Conservation (phyloP, 2,113 vertebrate species). For the Anarhynchus alexandrinus region DNA sequence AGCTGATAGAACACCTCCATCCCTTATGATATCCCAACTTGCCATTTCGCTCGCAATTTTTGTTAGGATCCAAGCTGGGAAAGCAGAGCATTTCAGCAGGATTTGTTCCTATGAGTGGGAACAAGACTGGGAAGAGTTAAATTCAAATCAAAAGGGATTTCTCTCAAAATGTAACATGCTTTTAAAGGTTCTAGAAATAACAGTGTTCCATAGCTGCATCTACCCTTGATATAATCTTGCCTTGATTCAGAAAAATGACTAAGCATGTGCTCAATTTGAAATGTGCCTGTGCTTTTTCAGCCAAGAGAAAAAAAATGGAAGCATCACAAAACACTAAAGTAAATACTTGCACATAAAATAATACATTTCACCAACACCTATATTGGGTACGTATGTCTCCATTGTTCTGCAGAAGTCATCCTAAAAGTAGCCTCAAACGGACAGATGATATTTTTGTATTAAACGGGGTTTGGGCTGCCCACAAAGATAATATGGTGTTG, state of each 20-base stretch:
- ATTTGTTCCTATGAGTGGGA: background rate
- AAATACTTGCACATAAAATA: background rate
- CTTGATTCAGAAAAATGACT: background rate
- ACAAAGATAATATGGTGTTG: background rate
- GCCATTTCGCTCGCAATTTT: background rate
- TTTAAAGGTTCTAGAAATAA: background rate
- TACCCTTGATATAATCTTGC: background rate
- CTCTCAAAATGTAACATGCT: background rate
- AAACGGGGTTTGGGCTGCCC: background rate
- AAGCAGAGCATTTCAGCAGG: background rate
- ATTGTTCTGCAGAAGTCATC: background rate
- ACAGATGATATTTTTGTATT: background rate
- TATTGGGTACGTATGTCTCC: background rate
- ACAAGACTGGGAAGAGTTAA: background rate
- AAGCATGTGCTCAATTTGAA: background rate
- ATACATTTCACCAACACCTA: background rate
- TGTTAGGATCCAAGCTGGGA: background rate
- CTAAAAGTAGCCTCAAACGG: background rate
- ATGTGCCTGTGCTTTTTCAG: background rate
- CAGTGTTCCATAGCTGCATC: background rate
- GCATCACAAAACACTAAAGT: background rate
- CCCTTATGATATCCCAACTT: background rate
- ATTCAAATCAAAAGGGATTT: background rate
- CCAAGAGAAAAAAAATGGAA: background rate
- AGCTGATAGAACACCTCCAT: background rate